Evolutionary conservation across 2,888 invertebrate genomes (phyloP).

Genomic region (Parascotia fuliginaria): DNA sequence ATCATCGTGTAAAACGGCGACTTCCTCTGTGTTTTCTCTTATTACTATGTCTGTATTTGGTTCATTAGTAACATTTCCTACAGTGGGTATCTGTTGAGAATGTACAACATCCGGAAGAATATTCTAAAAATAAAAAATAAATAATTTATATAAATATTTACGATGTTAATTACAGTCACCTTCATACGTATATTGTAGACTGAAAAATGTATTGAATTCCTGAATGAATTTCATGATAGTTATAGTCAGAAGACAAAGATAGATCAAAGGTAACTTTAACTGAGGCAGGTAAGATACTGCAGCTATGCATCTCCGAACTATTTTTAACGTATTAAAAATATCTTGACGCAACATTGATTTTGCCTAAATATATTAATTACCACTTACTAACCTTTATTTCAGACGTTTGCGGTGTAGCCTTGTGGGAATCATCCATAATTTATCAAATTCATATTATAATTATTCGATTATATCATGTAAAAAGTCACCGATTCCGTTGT

Average conservation of each 20-base stretch:
- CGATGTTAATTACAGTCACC: too few species aligned
- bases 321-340: conserved; percentile 71
- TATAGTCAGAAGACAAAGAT: background rate
- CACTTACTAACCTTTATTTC: conserved; percentile 69
- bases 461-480: conserved; percentile 63
- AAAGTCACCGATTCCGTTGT: conserved; percentile 75
- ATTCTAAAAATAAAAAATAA: conserved; percentile 83
- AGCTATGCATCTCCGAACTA: conserved; percentile 68
- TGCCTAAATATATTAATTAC: conserved; percentile 17
- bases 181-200: conserved; percentile 23
- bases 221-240: conserved; percentile 24
- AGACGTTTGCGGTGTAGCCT: conserved; percentile 57
- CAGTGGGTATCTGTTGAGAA: conserved; percentile 76
- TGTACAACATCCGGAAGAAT: conserved; percentile 84
- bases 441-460: conserved; percentile 76
- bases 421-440: conserved; percentile 80
- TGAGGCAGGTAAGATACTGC: conserved; percentile 51
- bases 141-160: too few species aligned
- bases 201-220: conserved; percentile 19
- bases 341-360: conserved; percentile 50
- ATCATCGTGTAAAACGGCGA: conserved; percentile 44
- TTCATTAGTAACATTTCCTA: conserved; percentile 60
- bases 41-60: conserved; percentile 52
- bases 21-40: conserved; percentile 49
- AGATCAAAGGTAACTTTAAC: conserved; percentile 29